Evolutionary conservation across 1,140 invertebrate species (phyloP), one percentile per base, ranked within the genome.

Genomic region (Drosophila ogumai): DNA sequence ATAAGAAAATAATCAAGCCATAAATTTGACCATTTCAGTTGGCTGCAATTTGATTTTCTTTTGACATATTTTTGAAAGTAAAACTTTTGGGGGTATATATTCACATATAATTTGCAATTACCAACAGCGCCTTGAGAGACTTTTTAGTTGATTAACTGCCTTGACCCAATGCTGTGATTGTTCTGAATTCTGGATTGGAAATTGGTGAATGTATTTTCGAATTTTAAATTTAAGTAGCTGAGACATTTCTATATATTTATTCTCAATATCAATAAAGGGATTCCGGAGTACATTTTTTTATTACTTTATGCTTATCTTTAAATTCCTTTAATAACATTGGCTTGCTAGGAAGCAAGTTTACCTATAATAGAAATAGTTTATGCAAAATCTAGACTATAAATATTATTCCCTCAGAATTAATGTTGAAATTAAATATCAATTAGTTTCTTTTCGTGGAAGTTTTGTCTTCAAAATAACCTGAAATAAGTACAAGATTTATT

Each of bases 1-100:
- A 84, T 88, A 90, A 78, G 85, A 80, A 88, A 88, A 88, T 88
- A 88, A 88, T 88, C 85, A 88, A 90, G 81, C 74, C 81, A 90
- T 88, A 88, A 88, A 88, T 88, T 87, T 88, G 74, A 68, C 58
- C 77, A 73, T 79, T 52, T 59, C 65, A 63, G 59, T 78, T 72
- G 65, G 66, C 52, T 25, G 67, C 66, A 63, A 56, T 79, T 65
- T 73, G 76, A 66, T 90, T 90, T 81, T 74, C 47, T 49, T 67
- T 56, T 72, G 66, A 72, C 74, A 76, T 49, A 72, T 81, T 78
- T 87, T 88, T 72, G 84, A 88, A 78, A 78, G 75, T 78, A 79
- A 77, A 87, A 68, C 64, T 82, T 81, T 73, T 46, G 57, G 41
- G 22, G n/a, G 3, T 15, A 15, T 32, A 80, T 79, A 75, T 80